phyloP scores from a whole-genome alignment of 2,888 invertebrate genomes.

The Drosophila paucipuncta region DNA sequence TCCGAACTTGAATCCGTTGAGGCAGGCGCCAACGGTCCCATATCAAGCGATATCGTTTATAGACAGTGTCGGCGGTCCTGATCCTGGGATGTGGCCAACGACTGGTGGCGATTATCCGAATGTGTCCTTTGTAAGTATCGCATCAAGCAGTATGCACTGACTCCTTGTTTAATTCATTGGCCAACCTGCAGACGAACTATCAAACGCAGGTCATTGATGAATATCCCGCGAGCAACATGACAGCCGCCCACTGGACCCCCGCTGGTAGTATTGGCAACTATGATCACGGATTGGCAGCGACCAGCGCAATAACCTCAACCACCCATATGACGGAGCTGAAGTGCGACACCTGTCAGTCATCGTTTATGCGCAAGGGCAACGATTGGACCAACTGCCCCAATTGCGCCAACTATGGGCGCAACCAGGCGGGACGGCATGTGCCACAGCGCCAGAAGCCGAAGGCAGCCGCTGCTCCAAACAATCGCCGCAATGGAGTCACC shows the following conservation, averaged over 20 bases:
- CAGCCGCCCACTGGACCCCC: slow-evolving; percentile 71
- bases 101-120: slow-evolving; percentile 77
- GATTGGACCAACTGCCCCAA: slow-evolving; percentile 71
- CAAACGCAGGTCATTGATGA: slow-evolving; percentile 84
- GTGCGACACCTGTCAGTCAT: slow-evolving; percentile 79
- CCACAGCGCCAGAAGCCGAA: slow-evolving; percentile 82
- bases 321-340: slow-evolving; percentile 68
- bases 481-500: slow-evolving; percentile 83
- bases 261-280: slow-evolving; percentile 62
- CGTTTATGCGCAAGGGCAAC: slow-evolving; percentile 75
- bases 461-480: slow-evolving; percentile 79
- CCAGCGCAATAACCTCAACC: slow-evolving; percentile 48
- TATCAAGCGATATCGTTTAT: slow-evolving; percentile 78
- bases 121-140: slow-evolving; percentile 79
- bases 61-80: slow-evolving; percentile 75
- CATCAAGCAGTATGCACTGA: background rate
- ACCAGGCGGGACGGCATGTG: slow-evolving; percentile 62
- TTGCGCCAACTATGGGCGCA: slow-evolving; percentile 53
- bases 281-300: slow-evolving; percentile 61
- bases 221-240: slow-evolving; percentile 74
- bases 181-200: slow-evolving; percentile 74
- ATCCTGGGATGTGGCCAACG: slow-evolving; percentile 75
- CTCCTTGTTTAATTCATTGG: slow-evolving; percentile 7
- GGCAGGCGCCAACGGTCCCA: slow-evolving; percentile 76
- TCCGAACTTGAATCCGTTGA: slow-evolving; percentile 81